phyloP scores from a whole-genome alignment of 1,140 invertebrate genomes.

The Glomeris maerens region DNA sequence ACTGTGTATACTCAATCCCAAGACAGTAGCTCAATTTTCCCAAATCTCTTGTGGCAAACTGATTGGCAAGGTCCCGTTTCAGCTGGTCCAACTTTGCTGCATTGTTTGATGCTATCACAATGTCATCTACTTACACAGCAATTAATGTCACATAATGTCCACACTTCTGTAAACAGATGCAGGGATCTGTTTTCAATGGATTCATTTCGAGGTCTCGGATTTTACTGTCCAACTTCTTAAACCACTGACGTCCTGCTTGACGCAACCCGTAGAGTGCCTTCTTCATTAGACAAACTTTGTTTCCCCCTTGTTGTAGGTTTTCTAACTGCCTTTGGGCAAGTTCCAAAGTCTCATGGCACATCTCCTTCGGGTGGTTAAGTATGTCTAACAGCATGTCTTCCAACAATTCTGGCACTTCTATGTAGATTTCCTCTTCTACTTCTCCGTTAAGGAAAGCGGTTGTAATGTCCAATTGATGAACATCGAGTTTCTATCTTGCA shows the following conservation, averaged over 20 bases:
- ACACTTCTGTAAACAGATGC: no score
- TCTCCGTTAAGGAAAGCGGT: constrained; percentile 21
- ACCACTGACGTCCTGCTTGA: constrained; percentile 25
- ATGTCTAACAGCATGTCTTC: constrained; percentile 16
- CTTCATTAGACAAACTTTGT: constrained; percentile 8
- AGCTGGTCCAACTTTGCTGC: constrained; percentile 16
- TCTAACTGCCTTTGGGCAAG: no score
- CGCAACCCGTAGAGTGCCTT: constrained; percentile 30
- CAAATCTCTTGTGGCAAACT: constrained; percentile 20
- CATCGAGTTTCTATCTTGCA: constrained; percentile 5
- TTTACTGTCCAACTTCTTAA: constrained; percentile 12
- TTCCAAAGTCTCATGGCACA: neutral
- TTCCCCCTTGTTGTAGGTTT: no score
- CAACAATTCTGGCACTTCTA: no score
- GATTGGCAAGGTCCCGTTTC: constrained; percentile 15
- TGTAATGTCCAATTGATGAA: constrained; percentile 19
- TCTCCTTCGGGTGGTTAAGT: constrained; percentile 18
- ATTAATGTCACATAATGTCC: no score
- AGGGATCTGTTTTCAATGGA: no score
- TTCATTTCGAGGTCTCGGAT: neutral
- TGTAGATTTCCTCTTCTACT: no score
- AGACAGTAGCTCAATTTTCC: constrained; percentile 19
- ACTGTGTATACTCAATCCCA: constrained; percentile 22
- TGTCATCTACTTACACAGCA: constrained; percentile 15
- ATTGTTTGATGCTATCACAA: constrained; percentile 6